phyloP scores from a whole-genome alignment of 2,797 vertebrate species.

The Gallinago stenura region DNA sequence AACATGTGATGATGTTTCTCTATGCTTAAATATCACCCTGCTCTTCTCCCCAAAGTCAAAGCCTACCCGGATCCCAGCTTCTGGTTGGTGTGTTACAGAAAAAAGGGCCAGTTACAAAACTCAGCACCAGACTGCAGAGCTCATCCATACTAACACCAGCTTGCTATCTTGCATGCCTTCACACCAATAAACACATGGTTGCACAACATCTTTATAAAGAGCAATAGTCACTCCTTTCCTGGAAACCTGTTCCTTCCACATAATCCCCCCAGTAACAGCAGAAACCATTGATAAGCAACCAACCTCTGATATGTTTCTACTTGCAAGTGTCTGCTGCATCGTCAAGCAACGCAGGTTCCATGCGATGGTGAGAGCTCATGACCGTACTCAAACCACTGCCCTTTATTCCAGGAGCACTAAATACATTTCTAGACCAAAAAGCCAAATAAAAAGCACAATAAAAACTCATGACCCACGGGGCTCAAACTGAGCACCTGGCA shows the following conservation, averaged over 20 bases:
- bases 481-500: background rate
- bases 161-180: background rate
- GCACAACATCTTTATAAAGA: background rate
- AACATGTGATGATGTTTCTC: background rate
- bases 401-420: background rate
- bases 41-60: background rate
- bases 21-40: background rate
- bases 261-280: background rate
- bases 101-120: background rate
- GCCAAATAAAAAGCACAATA: background rate
- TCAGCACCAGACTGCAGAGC: background rate
- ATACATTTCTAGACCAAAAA: background rate
- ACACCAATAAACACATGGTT: background rate
- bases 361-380: rapidly evolving
- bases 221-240: background rate
- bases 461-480: background rate
- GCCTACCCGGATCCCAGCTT: background rate
- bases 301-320: background rate
- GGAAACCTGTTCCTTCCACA: background rate
- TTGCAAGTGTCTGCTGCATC: background rate
- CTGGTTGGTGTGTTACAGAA: background rate
- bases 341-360: background rate
- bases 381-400: background rate
- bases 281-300: background rate
- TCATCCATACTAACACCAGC: background rate